These are phyloP conservation scores for Loris lydekkerianus DNA, from an alignment of 2,797 vertebrate genomes.

Conservation along the genomic window DNA sequence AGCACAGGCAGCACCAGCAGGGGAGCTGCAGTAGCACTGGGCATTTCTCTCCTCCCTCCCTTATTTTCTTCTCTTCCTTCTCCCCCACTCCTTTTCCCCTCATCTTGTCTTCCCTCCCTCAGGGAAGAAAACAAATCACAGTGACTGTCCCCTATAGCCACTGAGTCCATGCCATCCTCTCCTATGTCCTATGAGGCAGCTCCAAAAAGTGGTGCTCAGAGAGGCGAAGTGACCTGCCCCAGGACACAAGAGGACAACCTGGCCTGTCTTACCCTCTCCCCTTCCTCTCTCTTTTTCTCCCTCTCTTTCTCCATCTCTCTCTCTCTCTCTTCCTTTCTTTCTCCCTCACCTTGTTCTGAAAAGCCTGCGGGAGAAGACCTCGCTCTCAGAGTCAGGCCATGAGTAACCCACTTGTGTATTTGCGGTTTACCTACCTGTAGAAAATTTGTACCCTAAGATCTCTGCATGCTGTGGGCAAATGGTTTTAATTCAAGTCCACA, in stretches of 20 bases:
- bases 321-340: background rate
- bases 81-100: background rate
- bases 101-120: no score
- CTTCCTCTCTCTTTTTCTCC: background rate
- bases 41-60: background rate
- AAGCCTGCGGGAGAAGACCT: background rate
- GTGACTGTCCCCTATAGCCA: background rate
- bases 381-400: background rate
- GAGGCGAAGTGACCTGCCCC: background rate
- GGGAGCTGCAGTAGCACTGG: fast-evolving
- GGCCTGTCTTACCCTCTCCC: background rate
- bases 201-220: background rate
- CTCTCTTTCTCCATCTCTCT: background rate
- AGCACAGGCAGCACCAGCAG: background rate
- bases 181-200: background rate
- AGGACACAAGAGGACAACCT: background rate
- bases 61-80: background rate
- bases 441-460: constrained; percentile 56
- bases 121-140: background rate
- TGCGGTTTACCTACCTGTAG: constrained; percentile 82
- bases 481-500: constrained; percentile 74
- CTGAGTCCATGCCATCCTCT: background rate
- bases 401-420: constrained; percentile 63
- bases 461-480: constrained; percentile 28
- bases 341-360: background rate